Conservation (phyloP, 2,113 vertebrate genomes). For the Bungarus multicinctus region DNA sequence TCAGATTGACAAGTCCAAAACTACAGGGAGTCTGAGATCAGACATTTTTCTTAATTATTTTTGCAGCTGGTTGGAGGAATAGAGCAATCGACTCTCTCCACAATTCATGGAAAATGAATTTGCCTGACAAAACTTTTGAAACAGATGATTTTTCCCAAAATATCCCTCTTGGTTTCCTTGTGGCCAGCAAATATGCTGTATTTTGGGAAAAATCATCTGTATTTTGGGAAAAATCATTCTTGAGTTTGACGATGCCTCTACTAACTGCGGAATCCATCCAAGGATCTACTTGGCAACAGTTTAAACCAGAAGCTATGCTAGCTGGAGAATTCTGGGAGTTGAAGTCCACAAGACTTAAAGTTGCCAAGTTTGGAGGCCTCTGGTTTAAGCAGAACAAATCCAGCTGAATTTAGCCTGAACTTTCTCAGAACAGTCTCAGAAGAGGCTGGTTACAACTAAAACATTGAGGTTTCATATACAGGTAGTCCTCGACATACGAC, state of each 20-base stretch:
- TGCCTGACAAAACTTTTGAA: neutral
- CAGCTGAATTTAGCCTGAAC: neutral
- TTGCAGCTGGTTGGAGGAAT: constrained; percentile 33
- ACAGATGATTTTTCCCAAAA: neutral
- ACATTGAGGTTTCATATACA: too few relatives aligned
- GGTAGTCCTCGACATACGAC: too few relatives aligned
- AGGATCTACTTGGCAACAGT: neutral
- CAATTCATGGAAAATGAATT: neutral
- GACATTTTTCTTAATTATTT: constrained; percentile 11
- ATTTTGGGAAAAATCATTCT: neutral
- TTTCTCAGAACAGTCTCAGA: neutral
- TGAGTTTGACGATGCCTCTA: neutral
- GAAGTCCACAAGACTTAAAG: too few relatives aligned
- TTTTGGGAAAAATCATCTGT: too few relatives aligned
- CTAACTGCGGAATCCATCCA: neutral
- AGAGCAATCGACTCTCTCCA: neutral
- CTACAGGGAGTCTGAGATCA: constrained; percentile 43
- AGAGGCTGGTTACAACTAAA: too few relatives aligned
- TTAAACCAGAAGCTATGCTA: neutral
- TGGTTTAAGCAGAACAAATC: neutral
- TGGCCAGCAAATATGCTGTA: too few relatives aligned
- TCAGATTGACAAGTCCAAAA: constrained; percentile 56
- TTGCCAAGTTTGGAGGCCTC: too few relatives aligned
- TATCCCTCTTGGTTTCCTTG: too few relatives aligned
- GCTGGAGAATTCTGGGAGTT: too few relatives aligned